Conservation (phyloP, 2,797 vertebrate species). For the Halcyon leucocephala region DNA sequence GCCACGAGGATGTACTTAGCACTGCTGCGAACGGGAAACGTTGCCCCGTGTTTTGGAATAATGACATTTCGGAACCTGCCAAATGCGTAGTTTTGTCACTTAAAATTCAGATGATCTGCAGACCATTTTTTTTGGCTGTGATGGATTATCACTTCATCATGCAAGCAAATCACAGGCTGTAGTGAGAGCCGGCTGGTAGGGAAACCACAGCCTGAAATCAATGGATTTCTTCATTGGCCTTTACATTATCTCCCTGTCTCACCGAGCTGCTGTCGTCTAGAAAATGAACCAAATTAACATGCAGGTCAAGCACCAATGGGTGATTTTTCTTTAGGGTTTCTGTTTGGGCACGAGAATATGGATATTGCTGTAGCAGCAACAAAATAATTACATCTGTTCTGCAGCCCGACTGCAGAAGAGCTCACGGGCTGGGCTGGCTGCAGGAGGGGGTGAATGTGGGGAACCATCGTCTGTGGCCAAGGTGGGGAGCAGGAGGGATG, state of each 20-base stretch:
- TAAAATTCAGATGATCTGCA: background rate
- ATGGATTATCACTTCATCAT: background rate
- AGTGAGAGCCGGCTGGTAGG: background rate
- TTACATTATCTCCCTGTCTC: background rate
- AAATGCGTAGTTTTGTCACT: background rate
- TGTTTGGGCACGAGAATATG: rapidly evolving
- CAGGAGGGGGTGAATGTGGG: rapidly evolving
- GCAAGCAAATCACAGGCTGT: background rate
- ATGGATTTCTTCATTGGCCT: background rate
- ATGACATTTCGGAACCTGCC: background rate
- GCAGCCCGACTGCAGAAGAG: background rate
- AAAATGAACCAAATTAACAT: background rate
- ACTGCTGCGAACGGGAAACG: background rate
- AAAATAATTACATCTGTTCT: rapidly evolving
- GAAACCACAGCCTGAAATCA: background rate
- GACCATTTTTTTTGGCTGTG: background rate
- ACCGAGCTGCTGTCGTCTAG: background rate
- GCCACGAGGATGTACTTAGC: background rate
- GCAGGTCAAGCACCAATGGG: background rate
- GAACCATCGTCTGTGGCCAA: rapidly evolving
- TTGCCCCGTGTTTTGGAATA: rapidly evolving
- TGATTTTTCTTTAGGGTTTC: background rate
- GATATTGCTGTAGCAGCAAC: background rate
- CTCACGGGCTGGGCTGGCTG: rapidly evolving
- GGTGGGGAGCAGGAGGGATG: no score